phyloP scores from a whole-genome alignment of 2,797 vertebrate genomes.

The Sandelia bainsii region DNA sequence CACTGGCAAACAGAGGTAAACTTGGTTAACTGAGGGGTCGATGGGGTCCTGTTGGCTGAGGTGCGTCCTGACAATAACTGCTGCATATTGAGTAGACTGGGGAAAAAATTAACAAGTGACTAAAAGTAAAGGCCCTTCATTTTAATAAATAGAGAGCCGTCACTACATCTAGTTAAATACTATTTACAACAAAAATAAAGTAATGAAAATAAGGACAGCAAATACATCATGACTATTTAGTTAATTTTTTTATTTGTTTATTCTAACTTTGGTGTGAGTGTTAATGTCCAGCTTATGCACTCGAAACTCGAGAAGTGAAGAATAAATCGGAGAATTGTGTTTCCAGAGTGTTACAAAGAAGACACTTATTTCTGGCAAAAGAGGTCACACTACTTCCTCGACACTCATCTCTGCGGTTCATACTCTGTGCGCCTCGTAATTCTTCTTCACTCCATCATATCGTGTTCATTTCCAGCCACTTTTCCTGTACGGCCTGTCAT shows the following conservation, averaged over 20 bases:
- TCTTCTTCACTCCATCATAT: constrained; percentile 63
- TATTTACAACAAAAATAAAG: not conserved
- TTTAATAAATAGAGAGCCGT: constrained; percentile 11
- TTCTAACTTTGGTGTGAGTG: not conserved
- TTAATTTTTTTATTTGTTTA: not conserved
- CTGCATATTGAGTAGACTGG: constrained; percentile 65
- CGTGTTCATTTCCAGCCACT: constrained; percentile 70
- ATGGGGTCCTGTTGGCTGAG: constrained; percentile 61
- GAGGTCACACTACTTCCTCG: constrained; percentile 74
- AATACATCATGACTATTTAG: constrained; percentile 2
- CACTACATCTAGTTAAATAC: not conserved
- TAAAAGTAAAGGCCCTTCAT: constrained; percentile 27
- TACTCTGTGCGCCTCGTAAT: constrained; percentile 37
- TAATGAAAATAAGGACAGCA: not conserved
- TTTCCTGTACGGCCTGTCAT: constrained; percentile 83
- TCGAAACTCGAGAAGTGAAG: constrained; percentile 19
- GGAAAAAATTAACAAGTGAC: constrained; percentile 64
- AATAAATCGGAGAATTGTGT: constrained; percentile 45
- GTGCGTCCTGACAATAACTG: constrained; percentile 57
- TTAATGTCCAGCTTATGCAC: not conserved
- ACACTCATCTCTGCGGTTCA: constrained; percentile 66
- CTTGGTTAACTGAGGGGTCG: constrained; percentile 63
- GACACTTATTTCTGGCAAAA: constrained; percentile 56
- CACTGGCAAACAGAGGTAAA: constrained; percentile 2
- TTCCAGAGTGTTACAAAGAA: constrained; percentile 60